Conservation (phyloP, 2,113 vertebrate species). For the Hiodon tergisus region DNA sequence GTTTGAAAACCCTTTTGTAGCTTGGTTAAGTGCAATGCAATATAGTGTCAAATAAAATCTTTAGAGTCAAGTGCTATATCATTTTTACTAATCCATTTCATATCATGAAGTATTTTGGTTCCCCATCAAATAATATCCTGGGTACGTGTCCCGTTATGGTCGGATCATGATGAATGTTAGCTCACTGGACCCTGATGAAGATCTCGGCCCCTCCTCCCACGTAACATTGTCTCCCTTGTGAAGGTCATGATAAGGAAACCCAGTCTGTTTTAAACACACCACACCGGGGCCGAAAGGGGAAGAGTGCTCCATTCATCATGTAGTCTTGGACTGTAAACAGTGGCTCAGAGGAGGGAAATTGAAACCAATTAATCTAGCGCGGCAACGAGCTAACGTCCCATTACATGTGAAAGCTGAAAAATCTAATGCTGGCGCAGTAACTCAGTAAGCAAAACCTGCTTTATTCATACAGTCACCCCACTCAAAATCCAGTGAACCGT, state of each 20-base stretch:
- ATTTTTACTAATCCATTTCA: neutral
- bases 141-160: slow-evolving; percentile 12
- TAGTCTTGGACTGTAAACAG: slow-evolving; percentile 31
- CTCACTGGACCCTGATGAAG: slow-evolving; percentile 16
- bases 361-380: slow-evolving; percentile 10
- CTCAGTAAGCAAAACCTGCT: too few species aligned
- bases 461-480: too few species aligned
- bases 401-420: neutral
- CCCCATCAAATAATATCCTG: neutral
- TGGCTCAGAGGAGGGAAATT: slow-evolving; percentile 34
- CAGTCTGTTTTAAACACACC: slow-evolving; percentile 52
- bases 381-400: neutral
- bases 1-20: neutral
- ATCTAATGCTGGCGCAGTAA: neutral
- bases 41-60: neutral
- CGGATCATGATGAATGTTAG: slow-evolving; percentile 33
- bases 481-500: neutral
- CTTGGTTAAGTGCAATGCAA: neutral
- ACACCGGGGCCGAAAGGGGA: slow-evolving; percentile 48
- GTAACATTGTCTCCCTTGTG: slow-evolving; percentile 28
- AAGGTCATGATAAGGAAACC: slow-evolving; percentile 43
- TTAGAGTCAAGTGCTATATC: neutral
- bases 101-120: neutral
- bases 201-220: slow-evolving; percentile 32
- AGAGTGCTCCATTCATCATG: slow-evolving; percentile 55